These are phyloP conservation scores for Phlogophora meticulosa DNA, from an alignment of 2,888 invertebrate species.

Conservation along the genomic window DNA sequence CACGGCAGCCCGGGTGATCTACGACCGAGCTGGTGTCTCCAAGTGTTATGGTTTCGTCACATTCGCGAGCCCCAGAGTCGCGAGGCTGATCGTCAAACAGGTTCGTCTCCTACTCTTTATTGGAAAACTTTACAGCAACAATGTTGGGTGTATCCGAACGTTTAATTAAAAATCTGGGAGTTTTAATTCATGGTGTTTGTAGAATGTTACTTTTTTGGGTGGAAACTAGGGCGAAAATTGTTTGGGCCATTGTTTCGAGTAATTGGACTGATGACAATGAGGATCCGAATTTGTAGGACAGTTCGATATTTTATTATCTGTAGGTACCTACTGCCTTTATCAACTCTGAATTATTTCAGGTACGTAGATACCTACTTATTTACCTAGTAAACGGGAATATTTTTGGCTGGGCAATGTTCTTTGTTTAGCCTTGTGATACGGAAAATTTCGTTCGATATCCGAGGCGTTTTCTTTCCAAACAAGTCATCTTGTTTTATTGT, in stretches of 20 bases:
- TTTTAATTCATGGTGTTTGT: conserved; percentile 47
- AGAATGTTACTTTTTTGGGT: conserved; percentile 7
- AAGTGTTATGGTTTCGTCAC: conserved; percentile 98
- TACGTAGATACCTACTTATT: conserved; percentile 7
- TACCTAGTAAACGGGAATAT: conserved; percentile 32
- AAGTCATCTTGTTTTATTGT: conserved; percentile 12
- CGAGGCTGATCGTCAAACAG: conserved; percentile 89
- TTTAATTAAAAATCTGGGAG: conserved; percentile 47
- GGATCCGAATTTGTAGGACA: conserved; percentile 32
- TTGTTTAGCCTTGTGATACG: conserved; percentile 50
- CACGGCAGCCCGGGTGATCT: conserved; percentile 98
- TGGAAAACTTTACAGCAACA: conserved; percentile 57
- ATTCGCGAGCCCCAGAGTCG: conserved; percentile 88
- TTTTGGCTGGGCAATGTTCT: conserved; percentile 52
- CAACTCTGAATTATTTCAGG: conserved; percentile 27
- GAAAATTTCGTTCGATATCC: conserved; percentile 20
- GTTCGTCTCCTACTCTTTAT: conserved; percentile 71
- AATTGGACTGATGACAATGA: conserved; percentile 32
- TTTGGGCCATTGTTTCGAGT: conserved; percentile 47
- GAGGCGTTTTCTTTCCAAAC: conserved; percentile 6
- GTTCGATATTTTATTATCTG: conserved; percentile 49
- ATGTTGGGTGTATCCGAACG: conserved; percentile 41
- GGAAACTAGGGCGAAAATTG: conserved; percentile 38
- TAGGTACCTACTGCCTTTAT: not conserved
- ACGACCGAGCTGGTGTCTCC: conserved; percentile 98